Base-by-base conservation (phyloP, 2,113 vertebrate genomes). In the Oryzias melastigma region DNA sequence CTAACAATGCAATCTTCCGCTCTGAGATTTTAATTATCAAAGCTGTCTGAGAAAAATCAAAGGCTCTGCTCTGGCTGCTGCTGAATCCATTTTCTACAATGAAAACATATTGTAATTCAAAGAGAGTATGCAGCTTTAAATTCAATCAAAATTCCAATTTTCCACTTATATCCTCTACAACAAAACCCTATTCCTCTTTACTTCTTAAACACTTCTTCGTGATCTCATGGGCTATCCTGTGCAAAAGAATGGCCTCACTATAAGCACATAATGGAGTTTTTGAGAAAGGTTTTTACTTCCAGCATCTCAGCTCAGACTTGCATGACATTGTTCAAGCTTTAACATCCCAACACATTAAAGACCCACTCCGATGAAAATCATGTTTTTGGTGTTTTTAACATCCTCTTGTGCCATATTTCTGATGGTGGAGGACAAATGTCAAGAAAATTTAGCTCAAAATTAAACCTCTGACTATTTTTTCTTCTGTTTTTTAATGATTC, bases 1-100 rank as follows among this genome's bases (percentile, higher is more conserved):
- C 65, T 51, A 82, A 78, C 77, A 64, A 46, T 43, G 20, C 82
- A 83, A 75, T 78, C 81, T 61, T 66, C 56, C 19, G 48, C 49
- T 46, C 45, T 65, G 72, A 80, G 81, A 80, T 85, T 53, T 77
- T 76, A 73, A 84, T 85, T 81, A 78, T 81, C 75, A 75, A 81
- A 76, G 78, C 70, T 57, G 52, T 62, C 54, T 65, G 63, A 60
- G 53, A 63, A 68, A 49, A 52, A 35, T 35, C 35, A 76, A 71
- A 75, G 27, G 22, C 71, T 80, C 47, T 58, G 59, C 57, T 72
- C 67, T 65, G 8, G 43, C 77, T 58, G 54, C 53, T 14, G 46
- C 24, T 51, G 55, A 78, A 65, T 59, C 66, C 27, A 15, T 65
- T 82, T 25, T 53, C 35, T 60, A 27, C 5, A 24, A 52, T 66